Base-by-base conservation (phyloP, 2,888 invertebrate species). In the Idaea aversata region DNA sequence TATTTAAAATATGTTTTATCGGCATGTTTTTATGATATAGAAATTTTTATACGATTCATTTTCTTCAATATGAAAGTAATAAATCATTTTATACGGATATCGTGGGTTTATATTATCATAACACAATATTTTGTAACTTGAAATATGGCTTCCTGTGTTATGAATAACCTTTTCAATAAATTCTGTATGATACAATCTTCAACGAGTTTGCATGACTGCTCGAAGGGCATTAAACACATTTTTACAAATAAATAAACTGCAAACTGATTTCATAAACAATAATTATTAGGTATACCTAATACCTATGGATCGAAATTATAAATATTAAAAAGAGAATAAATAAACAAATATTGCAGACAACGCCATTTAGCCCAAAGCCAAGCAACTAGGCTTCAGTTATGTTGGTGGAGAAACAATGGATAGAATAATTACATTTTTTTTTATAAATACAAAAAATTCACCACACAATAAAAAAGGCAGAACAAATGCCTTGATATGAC, bases 1-100 rank as follows among this genome's bases (percentile, higher is more conserved):
- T 82, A 82, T 87, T 85, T 80, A 84, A 86, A 85, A 84, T 80
- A 83, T 83, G 84, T 84, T 85, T 85, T 84, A 85, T 84, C 79
- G 78, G 73, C 71, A 77, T 79, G 82, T 75, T 25, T 87, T 85
- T 82, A 84, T 83, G 81, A 84, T 80, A 81, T 79, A 76, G 77
- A 78, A 80, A 84, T 85, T 85, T 85, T 87, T 80, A 79, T 74
- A 73, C 72, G 76, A 79, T 81, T 83, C 79, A 81, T 83, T 83
- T 79, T 76, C 75, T 78, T 72, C 75, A 76, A 76, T 78, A 80
- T 80, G 83, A 81, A 82, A 80, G 81, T 77, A 76, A 79, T 84
- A 83, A 84, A 85, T 85, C 79, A 80, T 78, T 72, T 77, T 76
- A 47, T 47, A 77, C 80, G 77, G 78, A 83, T 82, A 78, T 77